phyloP scores from a whole-genome alignment of 2,113 vertebrate genomes.

The rat (Rattus norvegicus) region GRCr8 NC_086026.1:122353001-122353500 shows the following conservation, averaged over 20 bases:
- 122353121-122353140: not conserved
- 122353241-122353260: not conserved
- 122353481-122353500: not conserved
- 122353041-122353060: not conserved
- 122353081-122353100: not conserved
- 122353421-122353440: not conserved
- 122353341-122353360: not conserved
- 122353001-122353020: not conserved
- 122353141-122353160: not conserved
- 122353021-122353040: not conserved
- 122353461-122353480: not conserved
- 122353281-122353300: not conserved
- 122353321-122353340: not conserved
- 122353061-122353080: not conserved
- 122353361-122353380: not conserved
- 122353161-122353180: not conserved
- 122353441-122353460: not conserved
- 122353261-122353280: not conserved
- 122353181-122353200: not conserved
- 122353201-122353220: not conserved
- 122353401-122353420: not conserved
- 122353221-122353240: no score
- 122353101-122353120: not conserved
- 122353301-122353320: not conserved
- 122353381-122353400: not conserved